These are phyloP conservation scores for Littorina saxatilis DNA, from an alignment of 1,140 invertebrate species.

Conservation along the genomic window DNA sequence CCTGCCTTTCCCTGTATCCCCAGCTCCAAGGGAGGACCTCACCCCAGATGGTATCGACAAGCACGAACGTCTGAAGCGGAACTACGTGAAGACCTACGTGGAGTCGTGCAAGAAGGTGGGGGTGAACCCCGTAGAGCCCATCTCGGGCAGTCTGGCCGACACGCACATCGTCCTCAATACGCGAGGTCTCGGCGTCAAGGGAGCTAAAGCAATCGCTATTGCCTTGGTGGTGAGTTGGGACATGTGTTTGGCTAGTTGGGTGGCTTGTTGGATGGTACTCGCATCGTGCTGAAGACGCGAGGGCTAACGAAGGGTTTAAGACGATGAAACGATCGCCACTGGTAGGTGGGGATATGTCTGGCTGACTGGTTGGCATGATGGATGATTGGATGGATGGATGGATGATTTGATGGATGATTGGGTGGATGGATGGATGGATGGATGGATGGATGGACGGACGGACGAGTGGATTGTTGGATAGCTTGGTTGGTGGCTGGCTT, in stretches of 20 bases:
- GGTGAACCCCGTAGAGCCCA: conserved; percentile 46
- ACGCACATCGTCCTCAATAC: conserved; percentile 47
- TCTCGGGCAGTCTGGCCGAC: conserved; percentile 45
- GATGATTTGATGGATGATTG: too few relatives aligned
- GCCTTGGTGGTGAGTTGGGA: conserved; percentile 57
- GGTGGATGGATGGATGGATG: too few relatives aligned
- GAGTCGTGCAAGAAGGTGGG: conserved; percentile 51
- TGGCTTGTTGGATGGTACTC: too few relatives aligned
- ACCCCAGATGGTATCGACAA: conserved; percentile 39
- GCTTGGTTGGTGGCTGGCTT: too few relatives aligned
- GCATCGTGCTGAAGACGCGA: too few relatives aligned
- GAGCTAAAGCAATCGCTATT: conserved; percentile 60
- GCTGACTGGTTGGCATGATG: background rate
- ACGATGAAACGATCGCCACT: too few relatives aligned
- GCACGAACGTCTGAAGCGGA: conserved; percentile 28
- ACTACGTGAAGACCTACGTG: conserved; percentile 40
- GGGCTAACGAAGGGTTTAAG: too few relatives aligned
- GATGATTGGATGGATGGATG: too few relatives aligned
- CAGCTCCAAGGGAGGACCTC: conserved; percentile 9
- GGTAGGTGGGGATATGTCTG: too few relatives aligned
- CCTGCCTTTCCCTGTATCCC: background rate
- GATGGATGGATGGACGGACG: too few relatives aligned
- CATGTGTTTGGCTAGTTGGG: background rate
- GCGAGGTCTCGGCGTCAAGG: conserved; percentile 53
- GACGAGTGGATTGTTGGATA: too few relatives aligned